Evolutionary conservation across 1,140 invertebrate genomes (phyloP), one percentile per base, ranked within the genome.

Genomic region (Lepidostoma basale): DNA sequence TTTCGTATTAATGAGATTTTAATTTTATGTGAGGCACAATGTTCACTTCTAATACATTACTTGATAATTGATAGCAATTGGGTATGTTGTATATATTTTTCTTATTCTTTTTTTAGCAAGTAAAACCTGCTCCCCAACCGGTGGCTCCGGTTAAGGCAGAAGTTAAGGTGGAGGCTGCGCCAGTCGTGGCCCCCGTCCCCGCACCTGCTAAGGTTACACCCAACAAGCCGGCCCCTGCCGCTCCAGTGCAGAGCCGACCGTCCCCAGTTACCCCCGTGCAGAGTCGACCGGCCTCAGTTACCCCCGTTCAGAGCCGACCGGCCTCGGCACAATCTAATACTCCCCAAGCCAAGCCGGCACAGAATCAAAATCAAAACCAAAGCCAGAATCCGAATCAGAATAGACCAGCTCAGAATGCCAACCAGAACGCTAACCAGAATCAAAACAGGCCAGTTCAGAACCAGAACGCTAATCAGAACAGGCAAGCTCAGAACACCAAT

Each of bases 281-380:
- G 16, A 16, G 28, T 2, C 30, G 9, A 18, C 52, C 52, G 0
- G 16, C 23, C 18, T n/a, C n/a, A n/a, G n/a, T n/a, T n/a, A 3
- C 52, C 30, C 52, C 52, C 30, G 39, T 60, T 6, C 56, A 67
- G 66, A 67, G 58, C 54, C 44, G 59, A 28, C 44, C 66, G 0
- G 66, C 58, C 20, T 49, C 66, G 4, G 26, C 66, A 1, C 56
- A 28, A 12, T 12, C 25, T 20, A 22, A 39, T 9, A 2, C 14
- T 12, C 4, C 10, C n/a, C n/a, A 60, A 40, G 12, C 40, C 6
- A 30, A 28, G 16, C 14, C 25, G 3, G 40, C 23, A 18, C 60
- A 63, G 20, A 25, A 65, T n/a, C n/a, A n/a, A n/a, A n/a, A n/a
- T n/a, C n/a, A n/a, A n/a, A n/a, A n/a, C n/a, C n/a, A n/a, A n/a